Percentiles rank a stretch among this genome's conserved stretches.
phyloP scores from a whole-genome alignment of 2,113 vertebrate species.

The Chloropsis cyanopogon region DNA sequence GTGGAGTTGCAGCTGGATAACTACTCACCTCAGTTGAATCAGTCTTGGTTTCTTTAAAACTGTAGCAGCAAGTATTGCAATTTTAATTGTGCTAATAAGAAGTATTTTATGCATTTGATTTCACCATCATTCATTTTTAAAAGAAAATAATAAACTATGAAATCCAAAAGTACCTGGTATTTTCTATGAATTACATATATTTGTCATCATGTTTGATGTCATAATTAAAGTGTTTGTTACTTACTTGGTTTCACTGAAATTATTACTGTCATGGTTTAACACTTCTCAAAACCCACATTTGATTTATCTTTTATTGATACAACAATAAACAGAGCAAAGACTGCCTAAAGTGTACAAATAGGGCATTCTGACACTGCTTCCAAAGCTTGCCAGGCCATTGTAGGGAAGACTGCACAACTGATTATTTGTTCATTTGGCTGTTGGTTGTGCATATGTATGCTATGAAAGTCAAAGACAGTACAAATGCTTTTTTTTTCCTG shows the following conservation, averaged over 20 bases:
- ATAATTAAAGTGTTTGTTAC: neutral
- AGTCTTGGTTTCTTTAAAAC: neutral
- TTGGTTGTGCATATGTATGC: neutral
- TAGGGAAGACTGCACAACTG: neutral
- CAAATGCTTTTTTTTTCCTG: constrained; percentile 32
- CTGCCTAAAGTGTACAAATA: neutral
- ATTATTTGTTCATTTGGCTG: neutral
- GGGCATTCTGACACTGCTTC: neutral
- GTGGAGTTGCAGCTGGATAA: neutral
- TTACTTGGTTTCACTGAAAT: neutral
- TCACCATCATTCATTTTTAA: neutral
- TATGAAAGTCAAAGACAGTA: neutral
- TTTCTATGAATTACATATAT: neutral
- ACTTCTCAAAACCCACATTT: neutral
- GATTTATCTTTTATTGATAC: neutral
- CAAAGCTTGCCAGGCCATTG: neutral
- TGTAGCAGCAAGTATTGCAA: neutral
- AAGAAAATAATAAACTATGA: neutral
- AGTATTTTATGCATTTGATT: neutral
- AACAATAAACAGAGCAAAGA: neutral
- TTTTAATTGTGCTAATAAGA: neutral
- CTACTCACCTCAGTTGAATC: neutral
- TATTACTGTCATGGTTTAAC: neutral
- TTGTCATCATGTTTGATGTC: neutral
- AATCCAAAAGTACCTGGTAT: neutral